Evolutionary conservation across 2,888 invertebrate genomes (phyloP), one percentile per base, ranked within the genome.

Genomic region (Tineola bisselliella): DNA sequence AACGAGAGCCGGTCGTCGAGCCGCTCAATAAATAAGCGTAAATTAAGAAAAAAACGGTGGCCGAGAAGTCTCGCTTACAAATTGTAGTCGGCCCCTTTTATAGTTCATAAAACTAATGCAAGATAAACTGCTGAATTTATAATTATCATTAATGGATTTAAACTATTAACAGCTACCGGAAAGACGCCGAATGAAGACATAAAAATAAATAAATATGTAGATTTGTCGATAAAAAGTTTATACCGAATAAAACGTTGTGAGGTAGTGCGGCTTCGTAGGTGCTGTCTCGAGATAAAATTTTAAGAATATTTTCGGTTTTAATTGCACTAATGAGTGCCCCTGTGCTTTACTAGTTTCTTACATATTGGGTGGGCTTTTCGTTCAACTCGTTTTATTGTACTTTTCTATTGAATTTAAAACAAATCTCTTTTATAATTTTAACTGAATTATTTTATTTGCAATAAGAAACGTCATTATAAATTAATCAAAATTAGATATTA

Each of bases 101-200:
- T 80, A 76, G 79, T 70, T 77, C 76, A 79, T 84, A 82, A 86
- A 84, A 81, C 77, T 79, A 83, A 84, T 79, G 77, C 68, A 74
- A 82, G 81, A 84, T 82, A 79, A 79, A 75, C 71, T 66, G 67
- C 69, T 74, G 81, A 79, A 81, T 83, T 73, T 79, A 81, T 83
- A 86, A 84, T 84, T 82, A 81, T 79, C 83, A 76, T 79, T 83
- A 84, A 84, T 83, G 84, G 79, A 72, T 76, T 75, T 72, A 74
- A 79, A 84, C 84, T 86, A 84, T 84, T 84, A 84, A 82, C 77
- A 68, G 86, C 84, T 86, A 86, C 86, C 83, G 84, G 83, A 83
- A 84, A 79, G 75, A 77, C 76, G 74, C 71, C 75, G 79, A 77
- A 87, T 87, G 79, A 77, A 86, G 84, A 84, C 84, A 82, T 86